Conservation (phyloP, 2,888 invertebrate genomes). For the Melanchra persicariae region DNA sequence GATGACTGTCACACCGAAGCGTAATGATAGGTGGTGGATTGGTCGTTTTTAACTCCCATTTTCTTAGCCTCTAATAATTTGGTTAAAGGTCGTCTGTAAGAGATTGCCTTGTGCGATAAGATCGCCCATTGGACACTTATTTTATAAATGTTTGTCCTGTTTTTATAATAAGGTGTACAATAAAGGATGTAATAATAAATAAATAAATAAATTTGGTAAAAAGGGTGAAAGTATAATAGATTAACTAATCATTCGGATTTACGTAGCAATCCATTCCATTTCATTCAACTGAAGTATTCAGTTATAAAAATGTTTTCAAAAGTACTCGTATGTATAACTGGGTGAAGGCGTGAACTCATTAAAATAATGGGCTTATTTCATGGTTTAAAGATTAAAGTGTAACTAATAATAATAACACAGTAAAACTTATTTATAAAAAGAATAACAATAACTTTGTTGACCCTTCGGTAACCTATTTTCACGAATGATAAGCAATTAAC, state of each 20-base stretch:
- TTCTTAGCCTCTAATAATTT: too few relatives aligned
- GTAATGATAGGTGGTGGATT: neutral
- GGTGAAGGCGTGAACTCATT: slow-evolving; percentile 7
- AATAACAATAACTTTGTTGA: slow-evolving; percentile 4
- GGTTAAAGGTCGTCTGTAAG: too few relatives aligned
- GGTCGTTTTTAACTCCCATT: too few relatives aligned
- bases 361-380: slow-evolving; percentile 28
- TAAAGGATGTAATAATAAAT: too few relatives aligned
- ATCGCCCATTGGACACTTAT: too few relatives aligned
- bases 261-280: too few relatives aligned
- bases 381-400: neutral
- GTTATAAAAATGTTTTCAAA: neutral
- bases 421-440: slow-evolving; percentile 6
- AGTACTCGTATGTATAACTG: too few relatives aligned
- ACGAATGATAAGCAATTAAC: neutral
- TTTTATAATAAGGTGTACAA: too few relatives aligned
- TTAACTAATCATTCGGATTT: neutral
- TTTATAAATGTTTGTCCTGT: too few relatives aligned
- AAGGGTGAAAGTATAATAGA: neutral
- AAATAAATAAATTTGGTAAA: neutral
- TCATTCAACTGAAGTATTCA: too few relatives aligned
- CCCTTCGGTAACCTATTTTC: slow-evolving; percentile 2
- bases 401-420: slow-evolving; percentile 6
- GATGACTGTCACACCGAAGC: slow-evolving; percentile 22
- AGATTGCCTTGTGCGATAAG: too few relatives aligned